Base-by-base conservation (phyloP, 35 echinoderm and acorn worm genomes). In the Apostichopus californicus region DNA sequence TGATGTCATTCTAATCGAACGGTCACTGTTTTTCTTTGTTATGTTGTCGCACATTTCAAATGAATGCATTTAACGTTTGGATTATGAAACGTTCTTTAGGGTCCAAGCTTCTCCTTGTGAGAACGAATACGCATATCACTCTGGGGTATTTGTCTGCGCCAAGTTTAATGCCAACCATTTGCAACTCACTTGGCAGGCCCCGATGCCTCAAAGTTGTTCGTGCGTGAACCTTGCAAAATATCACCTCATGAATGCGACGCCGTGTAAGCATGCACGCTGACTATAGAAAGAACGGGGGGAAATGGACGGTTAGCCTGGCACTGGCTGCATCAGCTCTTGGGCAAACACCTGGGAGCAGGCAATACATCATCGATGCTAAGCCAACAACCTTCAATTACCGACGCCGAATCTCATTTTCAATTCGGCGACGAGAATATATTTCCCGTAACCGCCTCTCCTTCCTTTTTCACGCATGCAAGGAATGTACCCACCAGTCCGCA, bases 401-500 rank as follows among this genome's bases (percentile, higher is more conserved):
- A 12, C 80, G 17, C 56, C 80, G 53, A 20, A 83, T 83, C 53
- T 83, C 80, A 83, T 83, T 83, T 83, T 83, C 34, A 56, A 58
- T 54, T 55, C 80, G 56, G 80, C 80, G 80, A 83, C 34, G 80
- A 83, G 80, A 17, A 83, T 55, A 54, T 83, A 54, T 53, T 83
- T 57, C 46, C 80, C 80, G 80, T 13, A 6, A 54, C 80, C 80
- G 80, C 80, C 80, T 57, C 80, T 20, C 5, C 52, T 23, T 28
- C 77, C 80, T 83, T 75, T 26, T 56, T 83, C 52, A 83, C 80
- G 80, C 52, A 83, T 59, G 54, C 81, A 24, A 58, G 56, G 81
- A 85, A 85, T 85, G 81, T 59, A 85, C 81, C 81, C 81, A 59
- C 81, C 57, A 85, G 57, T 56, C 81, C 81, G 71, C 71, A 85